Evolutionary conservation across 2,797 vertebrate genomes (phyloP).

Genomic region (Mus minutoides): DNA sequence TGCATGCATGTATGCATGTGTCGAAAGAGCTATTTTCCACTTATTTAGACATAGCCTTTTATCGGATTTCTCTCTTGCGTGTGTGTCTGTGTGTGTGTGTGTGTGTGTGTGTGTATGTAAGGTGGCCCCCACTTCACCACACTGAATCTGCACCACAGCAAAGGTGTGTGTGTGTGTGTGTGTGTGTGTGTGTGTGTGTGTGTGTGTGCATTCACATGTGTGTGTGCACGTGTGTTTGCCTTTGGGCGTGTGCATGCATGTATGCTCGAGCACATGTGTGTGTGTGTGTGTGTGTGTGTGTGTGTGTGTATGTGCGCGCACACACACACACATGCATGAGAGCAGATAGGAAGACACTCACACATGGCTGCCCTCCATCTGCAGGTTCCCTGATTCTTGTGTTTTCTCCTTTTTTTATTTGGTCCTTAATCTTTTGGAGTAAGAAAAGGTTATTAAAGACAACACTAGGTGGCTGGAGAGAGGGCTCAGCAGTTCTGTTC

Average conservation of each 20-base stretch:
- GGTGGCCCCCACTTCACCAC: too few relatives aligned
- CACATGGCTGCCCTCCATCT: background rate
- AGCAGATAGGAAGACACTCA: background rate
- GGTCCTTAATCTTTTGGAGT: background rate
- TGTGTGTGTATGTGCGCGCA: too few relatives aligned
- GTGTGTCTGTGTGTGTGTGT: too few relatives aligned
- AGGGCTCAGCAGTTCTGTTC: too few relatives aligned
- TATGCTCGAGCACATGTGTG: too few relatives aligned
- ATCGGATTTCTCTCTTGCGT: background rate
- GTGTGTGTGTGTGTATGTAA: too few relatives aligned
- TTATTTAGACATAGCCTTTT: background rate
- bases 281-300: background rate
- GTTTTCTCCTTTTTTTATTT: background rate
- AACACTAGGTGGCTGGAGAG: background rate
- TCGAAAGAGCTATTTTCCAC: constrained; percentile 1
- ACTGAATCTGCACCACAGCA: background rate
- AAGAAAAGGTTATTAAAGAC: background rate
- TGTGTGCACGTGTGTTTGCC: too few relatives aligned
- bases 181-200: background rate
- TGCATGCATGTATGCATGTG: too few relatives aligned
- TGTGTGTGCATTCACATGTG: too few relatives aligned
- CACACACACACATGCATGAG: background rate
- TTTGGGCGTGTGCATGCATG: background rate
- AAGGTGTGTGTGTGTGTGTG: background rate
- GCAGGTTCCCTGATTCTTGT: background rate